Conservation (phyloP, 2,797 vertebrate species). For the Potorous gilbertii region DNA sequence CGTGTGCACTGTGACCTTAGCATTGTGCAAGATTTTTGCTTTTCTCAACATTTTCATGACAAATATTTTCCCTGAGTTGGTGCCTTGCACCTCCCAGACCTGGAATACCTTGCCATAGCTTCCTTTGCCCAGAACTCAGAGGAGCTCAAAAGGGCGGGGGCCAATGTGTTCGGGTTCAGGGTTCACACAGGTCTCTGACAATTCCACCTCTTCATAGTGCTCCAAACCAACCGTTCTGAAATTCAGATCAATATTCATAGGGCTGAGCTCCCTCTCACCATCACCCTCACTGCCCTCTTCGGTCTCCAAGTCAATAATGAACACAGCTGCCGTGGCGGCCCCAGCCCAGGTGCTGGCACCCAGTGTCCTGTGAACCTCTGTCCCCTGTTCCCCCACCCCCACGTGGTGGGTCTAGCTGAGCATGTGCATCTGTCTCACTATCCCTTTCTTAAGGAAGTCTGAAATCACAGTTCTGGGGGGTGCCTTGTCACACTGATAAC, state of each 20-base stretch:
- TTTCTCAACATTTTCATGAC: constrained; percentile 96
- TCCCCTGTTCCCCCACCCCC: too few relatives aligned
- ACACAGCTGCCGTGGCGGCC: too few relatives aligned
- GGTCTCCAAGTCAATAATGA: too few relatives aligned
- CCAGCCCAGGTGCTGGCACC: too few relatives aligned
- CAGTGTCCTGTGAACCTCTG: too few relatives aligned
- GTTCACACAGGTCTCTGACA: constrained; percentile 92
- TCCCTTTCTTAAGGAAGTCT: not conserved
- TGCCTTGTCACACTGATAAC: not conserved
- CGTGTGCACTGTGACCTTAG: constrained; percentile 94
- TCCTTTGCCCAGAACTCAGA: constrained; percentile 94
- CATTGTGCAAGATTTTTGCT: constrained; percentile 94
- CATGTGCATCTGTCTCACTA: not conserved
- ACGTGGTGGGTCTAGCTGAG: too few relatives aligned
- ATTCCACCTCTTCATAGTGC: constrained; percentile 92
- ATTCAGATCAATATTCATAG: constrained; percentile 75
- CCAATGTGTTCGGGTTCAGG: constrained; percentile 90
- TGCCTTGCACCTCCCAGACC: constrained; percentile 93
- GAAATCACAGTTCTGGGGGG: not conserved
- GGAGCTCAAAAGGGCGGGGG: constrained; percentile 94
- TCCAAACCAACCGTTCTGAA: constrained; percentile 79
- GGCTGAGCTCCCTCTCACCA: too few relatives aligned
- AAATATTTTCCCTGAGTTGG: constrained; percentile 91
- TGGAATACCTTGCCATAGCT: constrained; percentile 96
- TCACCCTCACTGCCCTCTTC: too few relatives aligned